These are phyloP conservation scores for Osedax frankpressi DNA, from an alignment of 2,888 invertebrate species.

Conservation along the genomic window DNA sequence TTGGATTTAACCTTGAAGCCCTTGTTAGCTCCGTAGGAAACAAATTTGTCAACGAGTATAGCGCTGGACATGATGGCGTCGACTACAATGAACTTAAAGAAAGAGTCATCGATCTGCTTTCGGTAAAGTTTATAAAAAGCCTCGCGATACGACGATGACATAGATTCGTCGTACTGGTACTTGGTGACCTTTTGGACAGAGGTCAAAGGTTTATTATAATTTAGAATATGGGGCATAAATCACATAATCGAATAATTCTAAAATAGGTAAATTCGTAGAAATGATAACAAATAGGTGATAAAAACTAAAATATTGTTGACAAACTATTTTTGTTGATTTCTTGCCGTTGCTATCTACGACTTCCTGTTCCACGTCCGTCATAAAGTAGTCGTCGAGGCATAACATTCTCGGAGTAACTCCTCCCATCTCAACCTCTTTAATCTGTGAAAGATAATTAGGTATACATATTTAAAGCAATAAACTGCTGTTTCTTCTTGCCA, in stretches of 20 bases:
- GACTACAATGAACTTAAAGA: slow-evolving; percentile 79
- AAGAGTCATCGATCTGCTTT: slow-evolving; percentile 75
- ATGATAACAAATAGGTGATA: no score
- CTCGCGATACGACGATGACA: slow-evolving; percentile 67
- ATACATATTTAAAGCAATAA: neutral
- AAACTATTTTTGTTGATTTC: slow-evolving; percentile 55
- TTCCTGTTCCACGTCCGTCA: slow-evolving; percentile 55
- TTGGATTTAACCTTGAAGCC: slow-evolving; percentile 61
- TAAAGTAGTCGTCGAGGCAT: slow-evolving; percentile 87
- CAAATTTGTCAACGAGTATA: slow-evolving; percentile 68
- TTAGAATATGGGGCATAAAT: no score
- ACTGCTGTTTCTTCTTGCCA: neutral
- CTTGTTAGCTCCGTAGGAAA: slow-evolving; percentile 64
- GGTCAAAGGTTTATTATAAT: slow-evolving; percentile 29
- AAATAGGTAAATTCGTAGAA: no score
- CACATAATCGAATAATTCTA: no score
- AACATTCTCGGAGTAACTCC: slow-evolving; percentile 80
- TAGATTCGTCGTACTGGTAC: slow-evolving; percentile 73
- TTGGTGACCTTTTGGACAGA: slow-evolving; percentile 55
- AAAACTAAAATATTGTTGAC: no score
- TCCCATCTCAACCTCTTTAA: slow-evolving; percentile 65
- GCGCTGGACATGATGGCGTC: slow-evolving; percentile 75
- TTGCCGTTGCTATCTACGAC: slow-evolving; percentile 60
- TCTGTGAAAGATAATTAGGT: slow-evolving; percentile 45
- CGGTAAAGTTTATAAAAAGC: slow-evolving; percentile 77